Conservation (phyloP, 2,113 vertebrate species). For the Heterotilapia buettikoferi region DNA sequence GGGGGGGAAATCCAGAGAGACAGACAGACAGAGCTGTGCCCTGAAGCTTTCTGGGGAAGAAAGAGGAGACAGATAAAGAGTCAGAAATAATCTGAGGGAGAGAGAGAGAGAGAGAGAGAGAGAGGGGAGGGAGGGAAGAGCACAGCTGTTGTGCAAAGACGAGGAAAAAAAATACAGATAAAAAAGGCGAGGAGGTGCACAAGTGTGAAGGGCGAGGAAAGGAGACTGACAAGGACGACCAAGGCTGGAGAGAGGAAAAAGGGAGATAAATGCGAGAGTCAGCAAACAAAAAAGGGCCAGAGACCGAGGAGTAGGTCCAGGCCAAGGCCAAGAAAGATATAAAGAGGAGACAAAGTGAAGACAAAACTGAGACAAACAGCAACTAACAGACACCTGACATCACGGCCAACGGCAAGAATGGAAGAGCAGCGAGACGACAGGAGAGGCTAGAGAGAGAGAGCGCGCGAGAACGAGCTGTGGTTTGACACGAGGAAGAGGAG, state of each 20-base stretch:
- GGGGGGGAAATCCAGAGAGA: background rate
- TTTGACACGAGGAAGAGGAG: background rate
- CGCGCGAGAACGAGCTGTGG: background rate
- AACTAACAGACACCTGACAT: slow-evolving; percentile 27
- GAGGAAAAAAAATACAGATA: slow-evolving; percentile 51
- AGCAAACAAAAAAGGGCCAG: background rate
- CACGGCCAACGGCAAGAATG: slow-evolving; percentile 15
- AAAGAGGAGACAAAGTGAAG: background rate
- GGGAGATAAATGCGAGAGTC: background rate
- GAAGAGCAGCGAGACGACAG: background rate
- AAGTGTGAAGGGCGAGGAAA: slow-evolving; percentile 48
- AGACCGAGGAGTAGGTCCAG: background rate
- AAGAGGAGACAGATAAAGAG: slow-evolving; percentile 46
- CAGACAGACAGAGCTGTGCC: slow-evolving; percentile 19
- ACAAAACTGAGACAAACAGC: background rate
- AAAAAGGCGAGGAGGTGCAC: slow-evolving; percentile 40
- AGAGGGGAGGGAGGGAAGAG: slow-evolving; percentile 4
- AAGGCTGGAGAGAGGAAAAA: background rate
- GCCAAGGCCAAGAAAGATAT: slow-evolving; percentile 1
- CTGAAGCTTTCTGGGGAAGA: slow-evolving; percentile 32
- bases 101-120: background rate
- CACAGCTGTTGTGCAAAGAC: slow-evolving; percentile 39
- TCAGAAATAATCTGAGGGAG: slow-evolving; percentile 2
- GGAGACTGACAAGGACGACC: background rate
- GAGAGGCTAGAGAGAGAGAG: background rate